Evolutionary conservation across 1,140 invertebrate species (phyloP).

Genomic region (Prorops nasuta): DNA sequence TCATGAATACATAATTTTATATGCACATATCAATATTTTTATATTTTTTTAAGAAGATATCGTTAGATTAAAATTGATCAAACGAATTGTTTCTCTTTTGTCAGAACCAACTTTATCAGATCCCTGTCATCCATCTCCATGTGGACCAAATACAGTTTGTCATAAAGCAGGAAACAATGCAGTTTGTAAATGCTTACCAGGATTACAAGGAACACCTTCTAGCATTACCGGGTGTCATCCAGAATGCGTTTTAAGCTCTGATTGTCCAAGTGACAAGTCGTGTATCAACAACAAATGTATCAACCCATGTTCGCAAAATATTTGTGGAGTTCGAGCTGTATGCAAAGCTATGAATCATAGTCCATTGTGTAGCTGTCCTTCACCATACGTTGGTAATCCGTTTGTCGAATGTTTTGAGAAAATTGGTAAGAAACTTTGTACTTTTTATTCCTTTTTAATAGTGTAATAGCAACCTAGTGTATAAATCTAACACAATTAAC

Average conservation of each 20-base stretch:
- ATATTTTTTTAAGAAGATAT: background rate
- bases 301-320: conserved; percentile 69
- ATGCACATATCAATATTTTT: background rate
- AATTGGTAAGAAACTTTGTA: conserved; percentile 42
- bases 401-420: conserved; percentile 67
- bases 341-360: conserved; percentile 77
- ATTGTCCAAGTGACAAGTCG: conserved; percentile 70
- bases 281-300: conserved; percentile 73
- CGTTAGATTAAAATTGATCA: background rate
- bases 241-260: conserved; percentile 74
- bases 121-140: conserved; percentile 72
- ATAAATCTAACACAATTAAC: conserved; percentile 13
- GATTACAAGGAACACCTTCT: conserved; percentile 61
- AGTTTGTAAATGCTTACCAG: conserved; percentile 72
- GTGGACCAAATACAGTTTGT: conserved; percentile 73
- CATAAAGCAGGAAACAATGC: conserved; percentile 60
- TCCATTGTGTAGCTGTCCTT: conserved; percentile 75
- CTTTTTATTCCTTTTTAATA: background rate
- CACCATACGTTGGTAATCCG: conserved; percentile 71
- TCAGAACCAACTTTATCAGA: conserved; percentile 47
- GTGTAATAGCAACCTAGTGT: background rate
- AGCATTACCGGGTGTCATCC: conserved; percentile 65
- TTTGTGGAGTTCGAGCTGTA: conserved; percentile 67
- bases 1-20: background rate
- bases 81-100: background rate